Conservation (phyloP, 2,888 invertebrate genomes). For the Sepiola atlantica region DNA sequence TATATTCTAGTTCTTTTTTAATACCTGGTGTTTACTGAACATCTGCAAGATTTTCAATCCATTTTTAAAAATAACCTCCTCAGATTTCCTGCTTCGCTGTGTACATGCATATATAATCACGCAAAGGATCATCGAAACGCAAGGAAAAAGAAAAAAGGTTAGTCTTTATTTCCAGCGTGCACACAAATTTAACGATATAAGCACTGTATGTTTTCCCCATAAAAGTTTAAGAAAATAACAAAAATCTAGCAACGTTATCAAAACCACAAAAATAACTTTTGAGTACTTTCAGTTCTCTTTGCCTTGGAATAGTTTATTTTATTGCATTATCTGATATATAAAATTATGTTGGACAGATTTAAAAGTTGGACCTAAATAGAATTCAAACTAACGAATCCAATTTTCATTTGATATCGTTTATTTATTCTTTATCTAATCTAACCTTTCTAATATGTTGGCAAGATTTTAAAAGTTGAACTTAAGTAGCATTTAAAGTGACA, state of each 20-base stretch:
- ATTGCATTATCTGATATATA: background rate
- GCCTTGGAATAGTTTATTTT: background rate
- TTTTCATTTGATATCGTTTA: no score
- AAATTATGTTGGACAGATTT: background rate
- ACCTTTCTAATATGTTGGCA: no score
- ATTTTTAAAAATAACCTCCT: background rate
- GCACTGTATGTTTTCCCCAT: background rate
- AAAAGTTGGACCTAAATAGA: no score
- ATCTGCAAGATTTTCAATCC: background rate
- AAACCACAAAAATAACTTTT: background rate
- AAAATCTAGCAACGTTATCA: background rate
- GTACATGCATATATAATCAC: background rate
- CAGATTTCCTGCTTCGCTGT: background rate
- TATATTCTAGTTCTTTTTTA: background rate
- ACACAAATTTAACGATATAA: background rate
- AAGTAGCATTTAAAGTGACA: no score
- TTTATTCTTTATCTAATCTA: no score
- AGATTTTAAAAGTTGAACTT: no score
- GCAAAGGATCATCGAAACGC: background rate
- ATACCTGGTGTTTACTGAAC: background rate
- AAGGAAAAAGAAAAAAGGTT: background rate
- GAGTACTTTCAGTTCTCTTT: background rate
- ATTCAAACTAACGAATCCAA: no score
- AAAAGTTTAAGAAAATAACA: background rate
- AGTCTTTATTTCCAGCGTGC: background rate